phyloP scores from a whole-genome alignment of 2,113 vertebrate genomes.

The Lates calcarifer region DNA sequence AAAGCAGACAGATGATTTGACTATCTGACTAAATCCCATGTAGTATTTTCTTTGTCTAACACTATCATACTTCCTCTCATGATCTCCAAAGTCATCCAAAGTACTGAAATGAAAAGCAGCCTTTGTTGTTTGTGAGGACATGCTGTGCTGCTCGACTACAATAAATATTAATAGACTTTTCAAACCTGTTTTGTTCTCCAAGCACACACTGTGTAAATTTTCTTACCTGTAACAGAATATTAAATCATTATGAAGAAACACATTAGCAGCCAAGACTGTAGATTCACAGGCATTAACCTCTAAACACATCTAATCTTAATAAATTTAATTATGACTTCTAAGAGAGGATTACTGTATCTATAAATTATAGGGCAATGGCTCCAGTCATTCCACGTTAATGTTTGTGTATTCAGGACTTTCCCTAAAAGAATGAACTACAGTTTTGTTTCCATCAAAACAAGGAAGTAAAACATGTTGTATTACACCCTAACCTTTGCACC shows the following conservation, averaged over 20 bases:
- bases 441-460: constrained; percentile 38
- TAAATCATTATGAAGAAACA: not conserved
- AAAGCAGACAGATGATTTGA: not conserved
- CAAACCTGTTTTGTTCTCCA: not conserved
- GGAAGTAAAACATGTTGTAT: constrained; percentile 57
- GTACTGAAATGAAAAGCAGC: constrained; percentile 17
- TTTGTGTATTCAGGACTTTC: not conserved
- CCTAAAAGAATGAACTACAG: not conserved
- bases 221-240: not conserved
- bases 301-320: not conserved
- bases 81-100: not conserved
- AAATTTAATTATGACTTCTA: not conserved
- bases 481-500: constrained; percentile 74
- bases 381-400: not conserved
- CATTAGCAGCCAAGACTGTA: not conserved
- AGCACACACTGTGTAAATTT: not conserved
- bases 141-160: not conserved
- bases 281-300: not conserved
- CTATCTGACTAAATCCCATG: not conserved
- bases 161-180: not conserved
- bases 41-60: not conserved
- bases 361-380: not conserved
- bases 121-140: constrained; percentile 9
- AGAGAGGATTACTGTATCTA: not conserved
- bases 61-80: not conserved